These are phyloP conservation scores for Mesembrinibis cayennensis DNA, from an alignment of 2,113 vertebrate genomes.

Conservation along the genomic window DNA sequence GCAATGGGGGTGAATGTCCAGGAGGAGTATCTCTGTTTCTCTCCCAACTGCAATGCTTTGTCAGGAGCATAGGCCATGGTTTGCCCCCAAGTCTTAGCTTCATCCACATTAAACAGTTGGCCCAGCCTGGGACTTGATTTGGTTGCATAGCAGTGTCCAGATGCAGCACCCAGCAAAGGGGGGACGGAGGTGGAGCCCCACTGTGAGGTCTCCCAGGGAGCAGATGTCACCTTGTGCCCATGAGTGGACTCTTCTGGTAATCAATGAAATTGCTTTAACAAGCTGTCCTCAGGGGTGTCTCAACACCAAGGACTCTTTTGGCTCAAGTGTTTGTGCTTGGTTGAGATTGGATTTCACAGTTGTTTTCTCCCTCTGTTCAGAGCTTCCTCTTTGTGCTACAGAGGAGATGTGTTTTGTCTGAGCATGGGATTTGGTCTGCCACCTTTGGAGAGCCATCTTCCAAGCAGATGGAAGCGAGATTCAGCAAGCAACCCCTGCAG, in stretches of 20 bases:
- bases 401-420: constrained; percentile 43
- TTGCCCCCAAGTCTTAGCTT: neutral
- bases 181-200: neutral
- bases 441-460: constrained; percentile 31
- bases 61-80: neutral
- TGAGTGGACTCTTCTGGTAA: neutral
- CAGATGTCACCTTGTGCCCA: neutral
- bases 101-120: neutral
- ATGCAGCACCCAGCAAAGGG: neutral
- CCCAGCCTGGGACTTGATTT: neutral
- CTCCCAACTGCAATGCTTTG: neutral
- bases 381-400: neutral
- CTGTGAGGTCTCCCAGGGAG: neutral
- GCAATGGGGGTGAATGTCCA: neutral
- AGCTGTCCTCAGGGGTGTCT: neutral
- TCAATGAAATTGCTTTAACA: constrained; percentile 5
- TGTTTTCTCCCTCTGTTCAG: neutral
- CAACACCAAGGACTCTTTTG: neutral
- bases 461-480: constrained; percentile 22
- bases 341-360: constrained; percentile 14
- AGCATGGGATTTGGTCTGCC: constrained; percentile 41
- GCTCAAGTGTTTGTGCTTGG: constrained; percentile 3
- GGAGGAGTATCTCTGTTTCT: neutral
- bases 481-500: constrained; percentile 21
- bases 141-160: neutral